phyloP scores from a whole-genome alignment of 2,797 vertebrate genomes.

The Myotis findleyi region DNA sequence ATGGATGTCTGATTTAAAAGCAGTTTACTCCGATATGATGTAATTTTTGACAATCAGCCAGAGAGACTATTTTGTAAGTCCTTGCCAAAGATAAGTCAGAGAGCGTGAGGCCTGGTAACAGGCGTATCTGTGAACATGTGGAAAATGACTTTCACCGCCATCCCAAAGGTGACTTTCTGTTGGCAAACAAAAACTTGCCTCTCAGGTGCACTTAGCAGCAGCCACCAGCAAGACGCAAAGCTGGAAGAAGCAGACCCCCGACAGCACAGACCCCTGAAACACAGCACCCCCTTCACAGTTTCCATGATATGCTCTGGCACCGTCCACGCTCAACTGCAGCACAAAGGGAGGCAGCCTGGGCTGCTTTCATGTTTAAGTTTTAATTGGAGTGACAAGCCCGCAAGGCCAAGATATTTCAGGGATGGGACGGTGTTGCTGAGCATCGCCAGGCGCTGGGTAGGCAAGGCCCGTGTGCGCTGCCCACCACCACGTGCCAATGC shows the following conservation, averaged over 20 bases:
- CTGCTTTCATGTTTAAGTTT: conserved; percentile 76
- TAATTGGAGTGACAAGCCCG: conserved; percentile 78
- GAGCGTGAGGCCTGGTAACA: conserved; percentile 86
- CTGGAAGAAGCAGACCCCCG: conserved; percentile 35
- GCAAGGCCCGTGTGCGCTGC: conserved; percentile 52
- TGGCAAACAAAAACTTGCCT: conserved; percentile 78
- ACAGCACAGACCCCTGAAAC: background rate
- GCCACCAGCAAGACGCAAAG: background rate
- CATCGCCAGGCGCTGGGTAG: conserved; percentile 72
- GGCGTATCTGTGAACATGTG: conserved; percentile 79
- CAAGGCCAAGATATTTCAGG: conserved; percentile 76
- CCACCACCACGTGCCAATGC: conserved; percentile 81
- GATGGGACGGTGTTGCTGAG: conserved; percentile 66
- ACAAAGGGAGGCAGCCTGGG: conserved; percentile 34
- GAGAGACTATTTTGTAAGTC: conserved; percentile 92
- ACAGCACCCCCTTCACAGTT: background rate
- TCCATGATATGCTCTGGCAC: conserved; percentile 49
- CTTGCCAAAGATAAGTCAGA: conserved; percentile 93
- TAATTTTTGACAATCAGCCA: conserved; percentile 96
- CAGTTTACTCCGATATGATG: conserved; percentile 94
- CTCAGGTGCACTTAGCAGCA: conserved; percentile 59
- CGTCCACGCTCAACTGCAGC: background rate
- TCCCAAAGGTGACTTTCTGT: conserved; percentile 86
- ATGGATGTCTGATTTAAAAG: conserved; percentile 92
- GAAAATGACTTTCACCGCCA: conserved; percentile 85